These are phyloP conservation scores for Hormiphora californensis DNA, from an alignment of 37 sponge, comb jelly and placozoan species.

Conservation along the genomic window DNA sequence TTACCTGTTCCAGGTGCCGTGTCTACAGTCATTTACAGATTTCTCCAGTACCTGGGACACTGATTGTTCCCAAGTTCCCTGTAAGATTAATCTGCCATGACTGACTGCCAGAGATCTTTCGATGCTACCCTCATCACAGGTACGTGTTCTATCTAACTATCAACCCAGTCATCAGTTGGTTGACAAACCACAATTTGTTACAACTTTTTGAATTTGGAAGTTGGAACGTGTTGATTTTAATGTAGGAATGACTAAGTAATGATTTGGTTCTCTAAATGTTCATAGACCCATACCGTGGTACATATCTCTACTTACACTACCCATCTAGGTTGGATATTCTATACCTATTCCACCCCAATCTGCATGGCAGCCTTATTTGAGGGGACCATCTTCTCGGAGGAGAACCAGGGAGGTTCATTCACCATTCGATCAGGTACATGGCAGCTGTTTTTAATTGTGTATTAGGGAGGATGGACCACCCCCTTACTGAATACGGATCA, in stretches of 20 bases:
- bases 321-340: conserved; percentile 27
- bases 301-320: neutral
- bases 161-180: too few relatives aligned
- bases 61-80: conserved; percentile 8
- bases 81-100: too few relatives aligned
- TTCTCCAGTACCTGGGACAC: neutral
- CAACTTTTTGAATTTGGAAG: too few relatives aligned
- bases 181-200: too few relatives aligned
- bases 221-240: too few relatives aligned
- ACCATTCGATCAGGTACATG: neutral
- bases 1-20: neutral
- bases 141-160: too few relatives aligned
- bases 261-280: too few relatives aligned
- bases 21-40: neutral
- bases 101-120: neutral
- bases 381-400: neutral
- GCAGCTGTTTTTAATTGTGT: neutral
- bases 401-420: conserved; percentile 7
- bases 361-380: conserved; percentile 24
- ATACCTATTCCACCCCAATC: conserved; percentile 17
- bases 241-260: too few relatives aligned
- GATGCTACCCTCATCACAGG: neutral
- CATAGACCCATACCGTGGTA: neutral
- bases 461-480: too few relatives aligned
- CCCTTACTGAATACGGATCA: too few relatives aligned